Base-by-base conservation (phyloP, 2,888 invertebrate genomes). In the Eucriotettix oculatus region DNA sequence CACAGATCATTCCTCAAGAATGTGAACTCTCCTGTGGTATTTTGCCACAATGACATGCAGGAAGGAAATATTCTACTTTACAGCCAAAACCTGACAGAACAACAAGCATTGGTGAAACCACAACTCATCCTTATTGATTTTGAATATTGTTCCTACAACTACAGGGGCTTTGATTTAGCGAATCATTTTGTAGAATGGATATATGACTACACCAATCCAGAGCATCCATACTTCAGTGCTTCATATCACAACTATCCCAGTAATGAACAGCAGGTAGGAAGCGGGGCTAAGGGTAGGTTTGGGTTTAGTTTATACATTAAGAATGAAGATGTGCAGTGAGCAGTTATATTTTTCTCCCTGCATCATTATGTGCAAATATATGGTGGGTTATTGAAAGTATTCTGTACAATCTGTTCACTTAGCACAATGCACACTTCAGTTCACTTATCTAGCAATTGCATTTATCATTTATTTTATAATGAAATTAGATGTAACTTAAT, bases 141-240 rank as follows among this genome's bases (percentile, higher is more conserved):
- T 71, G 95, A 96, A 74, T 96, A 95, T 71, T 94, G 94, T 73
- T 90, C 94, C 0, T 96, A 96, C 74, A 95, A 96, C 71, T 90
- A 90, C 71, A 79, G 95, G 58, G 93, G 87, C 0, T 96, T 94
- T 73, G 96, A 96, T 73, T 76, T 96, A 57, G 95, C 95, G 5
- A 96, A 96, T 74, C 96, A 96, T 70, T 94, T 96, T 72, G 80
- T 90, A 64, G 96, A 96, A 72, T 92, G 93, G 91, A 82, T 82
- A 1, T 90, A 90, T 70, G 91, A 95, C 70, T 95, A 96, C 72
- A 90, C 86, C 1, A 82, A 83, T 61, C 79, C 84, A 0, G 78
- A 84, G 43, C 80, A 83, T 66, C 95, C 95, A 0, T 87, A 85
- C 73, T 96, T 85, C 73, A 78, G 76, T 62, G 85, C 86, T 65